Percentiles rank a stretch among this genome's conserved stretches.
Evolutionary conservation across 2,888 invertebrate species (phyloP).

Genomic region (Acanthoscelides obtectus): DNA sequence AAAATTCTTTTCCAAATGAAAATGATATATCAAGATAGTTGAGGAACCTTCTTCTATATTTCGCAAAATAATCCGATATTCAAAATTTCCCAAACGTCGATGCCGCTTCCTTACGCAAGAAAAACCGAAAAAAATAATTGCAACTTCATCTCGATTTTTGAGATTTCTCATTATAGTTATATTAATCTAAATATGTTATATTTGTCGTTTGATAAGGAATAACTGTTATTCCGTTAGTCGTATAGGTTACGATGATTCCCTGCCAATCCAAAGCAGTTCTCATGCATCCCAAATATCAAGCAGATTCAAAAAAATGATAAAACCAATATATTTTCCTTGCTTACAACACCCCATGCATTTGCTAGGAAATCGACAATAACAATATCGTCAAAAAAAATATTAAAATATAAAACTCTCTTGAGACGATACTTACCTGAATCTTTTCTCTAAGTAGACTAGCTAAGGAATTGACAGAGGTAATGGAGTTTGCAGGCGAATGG

Average conservation of each 20-base stretch:
- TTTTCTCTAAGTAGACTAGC: constrained; percentile 80
- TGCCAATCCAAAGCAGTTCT: background rate
- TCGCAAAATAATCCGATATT: too few species aligned
- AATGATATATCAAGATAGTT: too few species aligned
- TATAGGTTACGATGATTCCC: background rate
- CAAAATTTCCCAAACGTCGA: too few species aligned
- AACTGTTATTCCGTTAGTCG: too few species aligned
- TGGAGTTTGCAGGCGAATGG: constrained; percentile 70
- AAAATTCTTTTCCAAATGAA: too few species aligned
- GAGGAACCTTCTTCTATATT: too few species aligned
- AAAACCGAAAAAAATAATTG: too few species aligned
- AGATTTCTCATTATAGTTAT: too few species aligned
- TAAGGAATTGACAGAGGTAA: constrained; percentile 80
- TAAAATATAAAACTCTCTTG: background rate
- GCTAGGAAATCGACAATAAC: constrained; percentile 1
- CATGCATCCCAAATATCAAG: background rate
- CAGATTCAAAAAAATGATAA: background rate
- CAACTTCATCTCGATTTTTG: too few species aligned
- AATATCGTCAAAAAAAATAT: background rate
- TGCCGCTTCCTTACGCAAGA: too few species aligned
- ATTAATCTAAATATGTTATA: too few species aligned
- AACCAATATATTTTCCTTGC: background rate
- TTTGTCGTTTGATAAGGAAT: too few species aligned
- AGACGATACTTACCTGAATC: constrained; percentile 62
- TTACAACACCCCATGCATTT: background rate